phyloP scores from a whole-genome alignment of 2,797 vertebrate genomes.

The Myoxocephalus aenaeus region DNA sequence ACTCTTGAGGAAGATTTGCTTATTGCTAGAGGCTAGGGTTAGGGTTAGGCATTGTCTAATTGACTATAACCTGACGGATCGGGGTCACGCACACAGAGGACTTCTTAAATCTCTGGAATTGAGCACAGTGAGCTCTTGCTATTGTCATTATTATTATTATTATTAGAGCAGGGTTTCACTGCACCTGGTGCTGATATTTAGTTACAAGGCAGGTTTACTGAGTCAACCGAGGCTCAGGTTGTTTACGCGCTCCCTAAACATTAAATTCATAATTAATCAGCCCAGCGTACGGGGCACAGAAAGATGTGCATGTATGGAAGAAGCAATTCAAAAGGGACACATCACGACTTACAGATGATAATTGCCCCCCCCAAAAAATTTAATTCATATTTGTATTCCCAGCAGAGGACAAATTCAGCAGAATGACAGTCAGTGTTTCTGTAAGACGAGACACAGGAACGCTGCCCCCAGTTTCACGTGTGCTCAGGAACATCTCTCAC shows the following conservation, averaged over 20 bases:
- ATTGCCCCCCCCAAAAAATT: neutral
- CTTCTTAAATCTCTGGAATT: neutral
- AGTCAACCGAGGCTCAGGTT: too few species aligned
- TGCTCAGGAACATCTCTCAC: conserved; percentile 15
- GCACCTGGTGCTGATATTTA: neutral
- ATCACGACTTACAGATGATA: neutral
- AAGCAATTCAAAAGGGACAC: neutral
- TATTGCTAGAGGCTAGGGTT: conserved; percentile 21
- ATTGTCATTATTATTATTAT: neutral
- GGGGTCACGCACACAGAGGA: conserved; percentile 2
- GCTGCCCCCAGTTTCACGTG: too few species aligned
- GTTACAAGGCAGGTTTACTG: too few species aligned
- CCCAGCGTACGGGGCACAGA: too few species aligned
- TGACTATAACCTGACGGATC: conserved; percentile 3
- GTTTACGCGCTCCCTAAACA: too few species aligned
- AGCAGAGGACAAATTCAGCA: neutral
- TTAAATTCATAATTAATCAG: too few species aligned
- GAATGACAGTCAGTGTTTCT: neutral
- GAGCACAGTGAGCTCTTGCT: neutral
- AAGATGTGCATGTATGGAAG: too few species aligned
- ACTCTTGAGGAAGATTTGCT: conserved; percentile 6
- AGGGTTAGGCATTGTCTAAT: neutral
- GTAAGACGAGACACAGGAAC: neutral
- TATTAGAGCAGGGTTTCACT: neutral
- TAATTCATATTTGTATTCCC: neutral